Evolutionary conservation across 2,113 vertebrate genomes (phyloP).

Genomic region (Micromys minutus): DNA sequence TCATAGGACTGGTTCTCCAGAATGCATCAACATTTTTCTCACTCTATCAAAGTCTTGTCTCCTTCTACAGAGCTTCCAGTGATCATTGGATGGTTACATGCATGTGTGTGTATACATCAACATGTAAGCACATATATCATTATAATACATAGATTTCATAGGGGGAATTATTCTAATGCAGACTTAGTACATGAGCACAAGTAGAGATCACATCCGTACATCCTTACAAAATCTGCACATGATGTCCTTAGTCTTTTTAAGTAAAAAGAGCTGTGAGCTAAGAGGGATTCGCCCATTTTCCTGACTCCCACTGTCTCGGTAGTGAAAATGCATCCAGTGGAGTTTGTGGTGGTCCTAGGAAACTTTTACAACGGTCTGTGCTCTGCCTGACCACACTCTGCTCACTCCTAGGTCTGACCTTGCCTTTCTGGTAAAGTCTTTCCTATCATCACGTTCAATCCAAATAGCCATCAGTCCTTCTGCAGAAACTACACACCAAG

Average conservation of each 20-base stretch:
- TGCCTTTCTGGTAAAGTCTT: background rate
- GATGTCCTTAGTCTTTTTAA: background rate
- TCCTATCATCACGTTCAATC: background rate
- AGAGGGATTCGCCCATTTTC: too few relatives aligned
- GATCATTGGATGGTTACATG: background rate
- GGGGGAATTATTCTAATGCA: background rate
- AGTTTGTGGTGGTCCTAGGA: background rate
- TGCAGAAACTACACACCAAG: background rate
- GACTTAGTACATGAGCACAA: background rate
- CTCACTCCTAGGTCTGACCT: fast-evolving
- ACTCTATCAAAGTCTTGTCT: background rate
- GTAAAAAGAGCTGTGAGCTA: background rate
- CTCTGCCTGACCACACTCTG: fast-evolving
- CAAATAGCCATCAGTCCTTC: background rate
- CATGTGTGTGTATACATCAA: background rate
- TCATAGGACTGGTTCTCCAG: background rate
- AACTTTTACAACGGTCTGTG: fast-evolving
- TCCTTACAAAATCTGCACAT: background rate
- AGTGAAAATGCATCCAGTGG: fast-evolving
- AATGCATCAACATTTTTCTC: background rate
- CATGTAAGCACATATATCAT: background rate
- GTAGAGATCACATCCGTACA: background rate
- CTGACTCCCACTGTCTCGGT: fast-evolving
- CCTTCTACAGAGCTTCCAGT: fast-evolving
- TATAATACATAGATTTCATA: background rate